A percentile compares a stretch with the other conserved stretches of the same genome.
These are phyloP conservation scores for Hippocampus abdominalis DNA, from an alignment of 2,113 vertebrate species.

Conservation along the genomic window DNA sequence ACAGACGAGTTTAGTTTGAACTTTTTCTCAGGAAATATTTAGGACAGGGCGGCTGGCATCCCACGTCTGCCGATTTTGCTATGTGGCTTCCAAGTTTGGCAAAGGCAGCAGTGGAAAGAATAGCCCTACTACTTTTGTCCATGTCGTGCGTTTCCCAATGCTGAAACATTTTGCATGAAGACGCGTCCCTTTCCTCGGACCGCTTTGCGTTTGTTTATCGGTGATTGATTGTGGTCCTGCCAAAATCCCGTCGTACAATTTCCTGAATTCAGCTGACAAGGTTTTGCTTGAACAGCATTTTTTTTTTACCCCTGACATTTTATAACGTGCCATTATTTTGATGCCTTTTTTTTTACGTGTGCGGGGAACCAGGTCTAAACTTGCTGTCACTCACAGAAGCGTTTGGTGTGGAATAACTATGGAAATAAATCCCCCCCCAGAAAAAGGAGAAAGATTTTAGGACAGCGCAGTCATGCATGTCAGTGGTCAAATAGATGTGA, in stretches of 20 bases:
- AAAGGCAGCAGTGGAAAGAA: not conserved
- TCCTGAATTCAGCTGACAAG: constrained; percentile 21
- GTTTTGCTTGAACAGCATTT: constrained; percentile 33
- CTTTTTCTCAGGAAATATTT: not conserved
- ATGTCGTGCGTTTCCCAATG: not conserved
- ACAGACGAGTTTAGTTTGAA: not conserved
- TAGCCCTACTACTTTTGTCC: not conserved
- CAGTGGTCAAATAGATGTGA: constrained; percentile 41
- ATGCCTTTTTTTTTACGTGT: constrained; percentile 13
- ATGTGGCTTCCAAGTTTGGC: not conserved
- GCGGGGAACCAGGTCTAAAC: constrained; percentile 32
- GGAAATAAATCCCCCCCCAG: not conserved
- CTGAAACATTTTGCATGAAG: not conserved
- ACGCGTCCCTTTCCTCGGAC: not conserved
- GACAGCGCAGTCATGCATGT: constrained; percentile 24
- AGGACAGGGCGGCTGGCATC: not conserved
- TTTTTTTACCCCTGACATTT: constrained; percentile 26
- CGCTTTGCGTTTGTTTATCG: constrained; percentile 13
- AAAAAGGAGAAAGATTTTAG: constrained; percentile 7
- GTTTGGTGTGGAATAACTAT: constrained; percentile 17
- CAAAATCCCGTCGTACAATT: constrained; percentile 23
- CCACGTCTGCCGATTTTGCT: not conserved
- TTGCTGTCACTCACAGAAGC: constrained; percentile 30
- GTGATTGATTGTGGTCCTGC: constrained; percentile 16
- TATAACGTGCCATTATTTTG: constrained; percentile 27